Conservation (phyloP, 2,888 invertebrate species). For the Griposia aprilina region DNA sequence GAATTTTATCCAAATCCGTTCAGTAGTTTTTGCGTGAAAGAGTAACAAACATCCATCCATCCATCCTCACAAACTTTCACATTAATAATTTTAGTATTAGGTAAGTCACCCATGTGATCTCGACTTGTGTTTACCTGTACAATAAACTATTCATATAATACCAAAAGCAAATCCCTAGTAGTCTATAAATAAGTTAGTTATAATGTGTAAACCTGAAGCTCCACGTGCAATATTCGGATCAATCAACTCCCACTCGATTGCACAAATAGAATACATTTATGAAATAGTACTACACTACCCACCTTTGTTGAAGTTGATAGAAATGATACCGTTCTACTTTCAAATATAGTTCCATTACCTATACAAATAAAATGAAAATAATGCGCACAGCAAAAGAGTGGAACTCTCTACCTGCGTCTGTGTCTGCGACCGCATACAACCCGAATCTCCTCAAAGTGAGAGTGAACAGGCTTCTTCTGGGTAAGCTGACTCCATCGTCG, state of each 20-base stretch:
- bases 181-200: slow-evolving; percentile 20
- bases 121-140: not conserved
- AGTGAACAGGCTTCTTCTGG: no score
- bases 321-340: slow-evolving; percentile 9
- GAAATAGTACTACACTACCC: slow-evolving; percentile 14
- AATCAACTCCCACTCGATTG: slow-evolving; percentile 23
- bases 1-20: no score
- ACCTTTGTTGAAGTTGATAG: not conserved
- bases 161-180: not conserved
- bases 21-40: no score
- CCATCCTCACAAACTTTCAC: no score
- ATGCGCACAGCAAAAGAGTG: no score
- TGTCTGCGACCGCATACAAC: no score
- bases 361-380: not conserved
- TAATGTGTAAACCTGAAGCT: slow-evolving; percentile 1
- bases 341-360: not conserved
- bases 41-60: no score
- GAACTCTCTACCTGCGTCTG: no score
- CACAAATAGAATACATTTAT: slow-evolving; percentile 38
- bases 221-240: slow-evolving; percentile 21
- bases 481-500: no score
- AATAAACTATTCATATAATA: not conserved
- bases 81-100: no score
- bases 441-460: no score
- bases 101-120: no score